A percentile compares a stretch with the other conserved stretches of the same genome.
These are phyloP conservation scores for Cotesia vestalis DNA, from an alignment of 1,140 invertebrate genomes.

Conservation along the genomic window DNA sequence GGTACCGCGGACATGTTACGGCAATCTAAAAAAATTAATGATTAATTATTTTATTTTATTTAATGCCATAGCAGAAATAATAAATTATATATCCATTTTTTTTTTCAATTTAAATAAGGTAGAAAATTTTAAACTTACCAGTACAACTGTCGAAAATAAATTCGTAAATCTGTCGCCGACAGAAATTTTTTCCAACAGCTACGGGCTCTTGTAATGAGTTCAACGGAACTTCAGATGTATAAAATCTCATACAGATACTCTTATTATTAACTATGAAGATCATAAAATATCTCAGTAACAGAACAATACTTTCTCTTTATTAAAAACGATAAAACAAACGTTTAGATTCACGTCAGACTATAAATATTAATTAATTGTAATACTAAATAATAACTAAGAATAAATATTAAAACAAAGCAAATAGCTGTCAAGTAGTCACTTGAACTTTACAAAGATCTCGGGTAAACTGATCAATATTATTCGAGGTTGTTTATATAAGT, in stretches of 20 bases:
- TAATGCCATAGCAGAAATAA: not conserved
- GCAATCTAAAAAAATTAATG: slow-evolving; percentile 47
- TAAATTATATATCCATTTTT: slow-evolving; percentile 5
- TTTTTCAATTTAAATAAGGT: not conserved
- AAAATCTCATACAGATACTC: slow-evolving; percentile 41
- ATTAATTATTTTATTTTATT: no score
- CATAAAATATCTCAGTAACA: slow-evolving; percentile 45
- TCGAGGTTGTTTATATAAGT: slow-evolving; percentile 28
- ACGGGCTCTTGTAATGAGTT: not conserved
- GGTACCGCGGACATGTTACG: slow-evolving; percentile 68
- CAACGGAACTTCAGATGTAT: slow-evolving; percentile 12
- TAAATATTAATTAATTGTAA: no score
- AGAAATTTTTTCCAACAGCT: slow-evolving; percentile 16
- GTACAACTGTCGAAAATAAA: slow-evolving; percentile 49
- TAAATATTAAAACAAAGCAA: slow-evolving; percentile 16
- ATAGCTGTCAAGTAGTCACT: not conserved
- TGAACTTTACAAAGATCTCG: not conserved
- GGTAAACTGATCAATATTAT: slow-evolving; percentile 16
- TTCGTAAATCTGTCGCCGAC: slow-evolving; percentile 42
- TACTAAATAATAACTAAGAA: not conserved
- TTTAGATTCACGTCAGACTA: not conserved
- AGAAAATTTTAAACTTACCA: slow-evolving; percentile 40
- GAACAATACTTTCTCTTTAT: not conserved
- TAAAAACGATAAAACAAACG: slow-evolving; percentile 23
- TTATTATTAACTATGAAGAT: slow-evolving; percentile 30